Conservation (phyloP, 2,113 vertebrate species). For the Crocuta crocuta region DNA sequence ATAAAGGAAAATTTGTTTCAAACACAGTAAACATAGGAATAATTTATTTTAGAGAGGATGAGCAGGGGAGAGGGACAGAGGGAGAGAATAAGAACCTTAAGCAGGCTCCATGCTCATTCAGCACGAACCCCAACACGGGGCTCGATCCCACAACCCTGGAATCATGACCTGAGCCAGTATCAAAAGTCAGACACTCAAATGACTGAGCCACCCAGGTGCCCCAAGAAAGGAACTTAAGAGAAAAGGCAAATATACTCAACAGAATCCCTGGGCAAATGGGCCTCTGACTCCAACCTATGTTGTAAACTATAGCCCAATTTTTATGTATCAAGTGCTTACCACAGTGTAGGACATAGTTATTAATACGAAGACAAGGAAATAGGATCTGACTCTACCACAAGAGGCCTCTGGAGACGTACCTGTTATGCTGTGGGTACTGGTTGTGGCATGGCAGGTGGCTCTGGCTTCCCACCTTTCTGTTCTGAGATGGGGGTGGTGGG, state of each 20-base stretch:
- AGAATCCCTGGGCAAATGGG: background rate
- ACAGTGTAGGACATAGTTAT: background rate
- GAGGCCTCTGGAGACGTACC: conserved; percentile 79
- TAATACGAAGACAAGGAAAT: background rate
- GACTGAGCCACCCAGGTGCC: no score
- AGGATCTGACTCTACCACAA: background rate
- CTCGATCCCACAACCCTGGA: no score
- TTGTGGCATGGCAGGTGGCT: conserved; percentile 96
- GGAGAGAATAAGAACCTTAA: no score
- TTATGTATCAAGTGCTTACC: background rate
- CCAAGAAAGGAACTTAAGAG: background rate
- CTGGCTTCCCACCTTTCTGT: conserved; percentile 98
- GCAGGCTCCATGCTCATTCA: no score
- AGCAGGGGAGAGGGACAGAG: no score
- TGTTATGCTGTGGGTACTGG: conserved; percentile 94
- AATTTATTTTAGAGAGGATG: no score
- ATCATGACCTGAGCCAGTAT: no score
- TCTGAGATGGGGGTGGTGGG: conserved; percentile 98
- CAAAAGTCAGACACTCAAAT: no score
- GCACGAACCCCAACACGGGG: no score
- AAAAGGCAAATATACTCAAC: background rate
- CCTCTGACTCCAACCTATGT: background rate
- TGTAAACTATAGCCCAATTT: background rate
- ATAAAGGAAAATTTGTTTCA: background rate
- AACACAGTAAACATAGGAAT: background rate